Conservation (phyloP, 2,113 vertebrate species). For the rabbit (Oryctolagus cuniculus) region mOryCun1.1 NC_091450.1:14960501-14961000, state of each 20-base stretch:
- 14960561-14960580: too few relatives aligned
- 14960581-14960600: too few relatives aligned
- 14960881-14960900: too few relatives aligned
- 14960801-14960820: not conserved
- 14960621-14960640: too few relatives aligned
- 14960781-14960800: not conserved
- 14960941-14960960: not conserved
- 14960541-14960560: too few relatives aligned
- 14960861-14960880: rapidly evolving
- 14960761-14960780: not conserved
- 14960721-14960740: not conserved
- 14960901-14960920: not conserved
- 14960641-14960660: too few relatives aligned
- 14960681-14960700: not conserved
- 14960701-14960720: not conserved
- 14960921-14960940: not conserved
- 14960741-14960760: not conserved
- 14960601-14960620: too few relatives aligned
- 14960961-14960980: not conserved
- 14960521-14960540: too few relatives aligned
- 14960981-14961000: not conserved
- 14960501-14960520: too few relatives aligned
- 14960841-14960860: not conserved
- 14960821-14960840: not conserved
- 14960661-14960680: too few relatives aligned